These are phyloP conservation scores for Seira sanloemensis DNA, from an alignment of 2,888 invertebrate genomes.

Conservation along the genomic window DNA sequence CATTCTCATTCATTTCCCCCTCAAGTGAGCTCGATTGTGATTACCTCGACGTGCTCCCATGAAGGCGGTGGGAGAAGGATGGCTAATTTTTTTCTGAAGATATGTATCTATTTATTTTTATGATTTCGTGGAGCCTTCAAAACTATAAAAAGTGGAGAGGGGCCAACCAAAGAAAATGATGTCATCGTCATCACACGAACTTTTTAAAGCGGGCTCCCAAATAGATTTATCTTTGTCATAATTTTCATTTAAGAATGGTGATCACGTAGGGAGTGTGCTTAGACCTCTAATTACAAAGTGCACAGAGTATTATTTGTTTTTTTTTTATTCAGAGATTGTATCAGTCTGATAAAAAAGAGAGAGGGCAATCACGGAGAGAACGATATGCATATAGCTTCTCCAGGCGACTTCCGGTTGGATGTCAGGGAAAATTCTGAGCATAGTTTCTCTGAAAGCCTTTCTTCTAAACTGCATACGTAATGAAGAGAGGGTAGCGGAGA, in stretches of 20 bases:
- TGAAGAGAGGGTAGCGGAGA: no score
- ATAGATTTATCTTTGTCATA: slow-evolving; percentile 50
- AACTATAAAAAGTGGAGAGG: slow-evolving; percentile 22
- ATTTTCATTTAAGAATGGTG: slow-evolving; percentile 35
- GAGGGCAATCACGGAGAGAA: slow-evolving; percentile 37
- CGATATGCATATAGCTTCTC: no score
- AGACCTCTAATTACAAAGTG: slow-evolving; percentile 52
- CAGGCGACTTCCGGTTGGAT: slow-evolving; percentile 37
- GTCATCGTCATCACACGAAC: slow-evolving; percentile 38
- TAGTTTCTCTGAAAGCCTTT: no score
- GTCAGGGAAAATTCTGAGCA: no score
- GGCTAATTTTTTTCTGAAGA: slow-evolving; percentile 55
- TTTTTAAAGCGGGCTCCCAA: no score
- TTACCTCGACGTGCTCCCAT: neutral
- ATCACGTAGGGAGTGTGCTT: slow-evolving; percentile 51
- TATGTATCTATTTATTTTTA: slow-evolving; percentile 52
- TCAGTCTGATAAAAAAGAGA: slow-evolving; percentile 8
- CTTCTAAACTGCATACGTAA: no score
- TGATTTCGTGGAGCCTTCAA: slow-evolving; percentile 19
- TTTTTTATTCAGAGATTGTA: no score
- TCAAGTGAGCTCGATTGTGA: neutral
- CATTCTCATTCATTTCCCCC: neutral
- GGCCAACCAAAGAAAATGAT: slow-evolving; percentile 30
- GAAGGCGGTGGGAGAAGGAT: slow-evolving; percentile 24
- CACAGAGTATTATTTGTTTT: neutral